Evolutionary conservation across 2,888 invertebrate genomes (phyloP).

Genomic region (Mythimna pallens): DNA sequence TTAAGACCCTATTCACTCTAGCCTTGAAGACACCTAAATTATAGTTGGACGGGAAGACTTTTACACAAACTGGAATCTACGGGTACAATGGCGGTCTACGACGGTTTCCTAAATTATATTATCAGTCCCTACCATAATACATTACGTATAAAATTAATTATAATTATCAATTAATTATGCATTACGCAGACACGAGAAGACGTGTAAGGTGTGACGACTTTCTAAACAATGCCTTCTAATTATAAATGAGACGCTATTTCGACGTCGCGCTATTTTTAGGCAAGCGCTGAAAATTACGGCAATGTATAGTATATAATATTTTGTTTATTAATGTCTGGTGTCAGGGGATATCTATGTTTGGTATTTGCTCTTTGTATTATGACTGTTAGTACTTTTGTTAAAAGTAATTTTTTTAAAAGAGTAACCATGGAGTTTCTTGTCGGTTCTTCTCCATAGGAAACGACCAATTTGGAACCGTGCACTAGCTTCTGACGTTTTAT

Average conservation of each 20-base stretch:
- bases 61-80: no score
- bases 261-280: constrained; percentile 51
- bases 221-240: constrained; percentile 56
- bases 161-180: constrained; percentile 46
- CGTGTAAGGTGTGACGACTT: constrained; percentile 43
- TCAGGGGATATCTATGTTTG: constrained; percentile 16
- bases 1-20: no score
- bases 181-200: constrained; percentile 9
- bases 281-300: constrained; percentile 34
- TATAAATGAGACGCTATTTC: constrained; percentile 54
- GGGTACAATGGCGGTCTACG: no score
- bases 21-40: no score
- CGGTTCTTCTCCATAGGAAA: no score
- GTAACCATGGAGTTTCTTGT: no score
- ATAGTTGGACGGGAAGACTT: no score
- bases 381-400: no score
- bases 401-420: no score
- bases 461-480: no score
- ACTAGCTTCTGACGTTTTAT: no score
- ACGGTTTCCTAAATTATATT: neutral
- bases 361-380: neutral
- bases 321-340: constrained; percentile 18
- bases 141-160: no score
- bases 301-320: constrained; percentile 10
- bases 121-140: neutral